Conservation (phyloP, 1,140 invertebrate genomes). For the Hyles vespertilio region DNA sequence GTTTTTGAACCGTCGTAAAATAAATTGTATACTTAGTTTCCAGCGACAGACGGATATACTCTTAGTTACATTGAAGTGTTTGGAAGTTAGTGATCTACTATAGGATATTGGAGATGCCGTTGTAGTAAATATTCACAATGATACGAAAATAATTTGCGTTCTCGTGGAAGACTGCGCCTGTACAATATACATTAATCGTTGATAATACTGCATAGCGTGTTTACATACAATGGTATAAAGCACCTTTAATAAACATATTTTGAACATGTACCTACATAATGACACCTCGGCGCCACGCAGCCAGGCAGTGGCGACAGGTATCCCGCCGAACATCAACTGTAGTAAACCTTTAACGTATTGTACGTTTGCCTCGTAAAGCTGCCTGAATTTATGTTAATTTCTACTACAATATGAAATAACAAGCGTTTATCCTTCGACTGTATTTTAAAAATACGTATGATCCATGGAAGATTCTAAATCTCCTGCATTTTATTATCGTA, state of each 20-base stretch:
- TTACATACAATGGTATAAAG: conserved; percentile 23
- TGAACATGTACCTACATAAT: conserved; percentile 1
- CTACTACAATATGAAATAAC: conserved; percentile 15
- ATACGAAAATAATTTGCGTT: not conserved
- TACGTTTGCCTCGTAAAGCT: conserved; percentile 16
- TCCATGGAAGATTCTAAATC: conserved; percentile 68
- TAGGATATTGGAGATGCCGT: too few relatives aligned
- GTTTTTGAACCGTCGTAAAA: too few relatives aligned
- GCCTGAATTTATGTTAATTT: conserved; percentile 21
- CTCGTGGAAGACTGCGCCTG: conserved; percentile 66
- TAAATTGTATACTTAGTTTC: too few relatives aligned
- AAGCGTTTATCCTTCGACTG: conserved; percentile 29
- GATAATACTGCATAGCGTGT: conserved; percentile 60
- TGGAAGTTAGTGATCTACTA: too few relatives aligned
- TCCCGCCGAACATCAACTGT: conserved; percentile 3
- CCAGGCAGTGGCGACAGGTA: not conserved
- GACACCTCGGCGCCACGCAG: not conserved
- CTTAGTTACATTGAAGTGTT: too few relatives aligned
- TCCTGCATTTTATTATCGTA: conserved; percentile 52
- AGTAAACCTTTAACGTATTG: conserved; percentile 6
- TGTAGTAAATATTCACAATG: too few relatives aligned
- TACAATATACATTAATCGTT: conserved; percentile 48
- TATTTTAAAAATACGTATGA: conserved; percentile 69
- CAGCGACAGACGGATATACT: too few relatives aligned
- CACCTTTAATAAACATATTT: conserved; percentile 66